A percentile compares a stretch with the other conserved stretches of the same genome.
Conservation (phyloP, 1,140 invertebrate genomes). For the Bombus cullumanus region DNA sequence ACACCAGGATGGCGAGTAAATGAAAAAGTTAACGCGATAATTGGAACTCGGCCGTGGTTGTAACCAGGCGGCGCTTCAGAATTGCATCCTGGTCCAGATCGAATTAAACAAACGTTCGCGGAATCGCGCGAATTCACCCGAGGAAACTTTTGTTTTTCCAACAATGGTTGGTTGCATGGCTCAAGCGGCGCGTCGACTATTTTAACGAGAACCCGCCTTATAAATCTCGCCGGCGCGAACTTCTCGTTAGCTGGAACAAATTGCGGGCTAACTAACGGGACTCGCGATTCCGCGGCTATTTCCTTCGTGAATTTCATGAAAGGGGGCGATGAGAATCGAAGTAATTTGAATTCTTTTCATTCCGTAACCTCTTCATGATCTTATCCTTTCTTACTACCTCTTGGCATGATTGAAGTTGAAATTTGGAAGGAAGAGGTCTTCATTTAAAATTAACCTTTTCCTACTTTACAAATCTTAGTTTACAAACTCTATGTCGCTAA, state of each 20-base stretch:
- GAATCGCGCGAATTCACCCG: neutral
- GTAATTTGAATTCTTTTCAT: conserved; percentile 11
- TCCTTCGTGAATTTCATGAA: neutral
- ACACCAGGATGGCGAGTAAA: conserved; percentile 14
- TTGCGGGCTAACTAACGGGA: conserved; percentile 39
- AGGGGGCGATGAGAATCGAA: neutral
- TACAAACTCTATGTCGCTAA: neutral
- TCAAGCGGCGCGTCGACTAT: conserved; percentile 17
- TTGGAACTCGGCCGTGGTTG: conserved; percentile 20
- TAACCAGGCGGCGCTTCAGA: too few species aligned
- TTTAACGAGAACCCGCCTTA: conserved; percentile 39
- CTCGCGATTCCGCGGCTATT: neutral
- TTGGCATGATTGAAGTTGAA: neutral
- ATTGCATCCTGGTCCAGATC: neutral
- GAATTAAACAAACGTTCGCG: conserved; percentile 42
- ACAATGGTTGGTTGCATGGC: neutral
- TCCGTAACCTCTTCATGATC: neutral
- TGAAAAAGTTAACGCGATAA: conserved; percentile 49
- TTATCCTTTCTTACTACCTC: neutral
- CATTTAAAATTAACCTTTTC: neutral
- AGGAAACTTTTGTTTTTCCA: conserved; percentile 25
- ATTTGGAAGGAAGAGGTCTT: neutral
- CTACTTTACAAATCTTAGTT: neutral
- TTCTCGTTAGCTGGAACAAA: conserved; percentile 37
- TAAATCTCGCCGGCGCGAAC: conserved; percentile 31